These are phyloP conservation scores for Centroberyx gerrardi DNA, from an alignment of 2,797 vertebrate genomes.

Conservation along the genomic window DNA sequence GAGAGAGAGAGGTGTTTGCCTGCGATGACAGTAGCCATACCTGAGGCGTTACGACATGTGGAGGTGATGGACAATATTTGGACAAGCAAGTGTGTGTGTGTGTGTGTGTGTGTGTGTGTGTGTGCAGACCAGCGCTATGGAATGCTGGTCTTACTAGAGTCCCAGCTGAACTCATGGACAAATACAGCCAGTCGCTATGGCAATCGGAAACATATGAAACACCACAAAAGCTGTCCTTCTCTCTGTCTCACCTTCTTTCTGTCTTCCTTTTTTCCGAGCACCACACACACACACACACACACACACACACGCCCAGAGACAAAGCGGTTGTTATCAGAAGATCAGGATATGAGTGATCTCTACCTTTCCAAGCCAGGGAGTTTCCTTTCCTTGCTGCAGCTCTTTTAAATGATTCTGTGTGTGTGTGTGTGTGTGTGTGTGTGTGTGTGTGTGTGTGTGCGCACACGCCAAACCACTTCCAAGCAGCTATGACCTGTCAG, in stretches of 20 bases:
- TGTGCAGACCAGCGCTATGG: slow-evolving; percentile 4
- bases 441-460: slow-evolving; percentile 34
- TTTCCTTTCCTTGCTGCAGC: slow-evolving; percentile 61
- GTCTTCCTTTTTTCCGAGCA: too few species aligned
- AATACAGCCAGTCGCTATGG: slow-evolving; percentile 48
- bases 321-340: slow-evolving; percentile 55
- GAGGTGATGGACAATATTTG: slow-evolving; percentile 56
- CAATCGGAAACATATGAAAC: slow-evolving; percentile 31
- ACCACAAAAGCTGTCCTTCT: neutral
- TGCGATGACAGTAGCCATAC: slow-evolving; percentile 71
- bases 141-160: slow-evolving; percentile 26
- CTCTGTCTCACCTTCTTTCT: neutral
- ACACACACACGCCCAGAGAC: slow-evolving; percentile 5
- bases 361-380: slow-evolving; percentile 63
- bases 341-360: slow-evolving; percentile 70
- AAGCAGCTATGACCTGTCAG: slow-evolving; percentile 39
- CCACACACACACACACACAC: slow-evolving; percentile 22
- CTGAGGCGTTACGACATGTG: slow-evolving; percentile 56
- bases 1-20: slow-evolving; percentile 36
- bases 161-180: slow-evolving; percentile 15
- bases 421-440: slow-evolving; percentile 28
- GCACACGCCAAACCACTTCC: slow-evolving; percentile 22
- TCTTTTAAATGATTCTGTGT: slow-evolving; percentile 25
- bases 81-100: slow-evolving; percentile 28
- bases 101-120: slow-evolving; percentile 9